These are phyloP conservation scores for Acleris holmiana DNA, from an alignment of 2,888 invertebrate species.

Conservation along the genomic window DNA sequence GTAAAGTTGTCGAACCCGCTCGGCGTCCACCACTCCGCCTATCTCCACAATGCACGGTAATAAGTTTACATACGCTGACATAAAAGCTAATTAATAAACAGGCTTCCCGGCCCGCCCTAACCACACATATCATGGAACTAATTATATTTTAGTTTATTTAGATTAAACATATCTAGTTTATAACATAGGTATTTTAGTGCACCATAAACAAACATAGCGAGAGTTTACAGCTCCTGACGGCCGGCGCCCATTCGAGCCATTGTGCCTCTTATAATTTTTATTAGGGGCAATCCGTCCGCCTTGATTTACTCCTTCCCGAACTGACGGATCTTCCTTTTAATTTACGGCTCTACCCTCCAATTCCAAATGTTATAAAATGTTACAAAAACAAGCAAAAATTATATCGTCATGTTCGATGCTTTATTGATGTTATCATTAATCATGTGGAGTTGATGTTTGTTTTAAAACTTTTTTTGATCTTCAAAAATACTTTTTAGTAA, in stretches of 20 bases:
- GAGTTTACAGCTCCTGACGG: slow-evolving; percentile 81
- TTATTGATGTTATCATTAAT: slow-evolving; percentile 36
- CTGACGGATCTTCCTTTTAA: slow-evolving; percentile 83
- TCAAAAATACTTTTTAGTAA: neutral
- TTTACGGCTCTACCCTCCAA: slow-evolving; percentile 80
- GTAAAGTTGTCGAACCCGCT: slow-evolving; percentile 39
- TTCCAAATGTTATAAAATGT: slow-evolving; percentile 76
- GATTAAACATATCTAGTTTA: slow-evolving; percentile 84
- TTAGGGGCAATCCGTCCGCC: slow-evolving; percentile 83
- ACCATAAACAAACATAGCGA: slow-evolving; percentile 83
- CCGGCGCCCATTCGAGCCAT: slow-evolving; percentile 78
- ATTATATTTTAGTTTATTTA: slow-evolving; percentile 81
- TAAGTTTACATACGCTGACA: slow-evolving; percentile 46
- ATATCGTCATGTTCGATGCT: slow-evolving; percentile 56
- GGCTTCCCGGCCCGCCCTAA: slow-evolving; percentile 50
- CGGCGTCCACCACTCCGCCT: slow-evolving; percentile 26
- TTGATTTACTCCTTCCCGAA: slow-evolving; percentile 84
- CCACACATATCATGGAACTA: slow-evolving; percentile 75
- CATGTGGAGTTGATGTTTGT: slow-evolving; percentile 7
- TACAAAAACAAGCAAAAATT: slow-evolving; percentile 81
- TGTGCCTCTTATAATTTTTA: slow-evolving; percentile 85
- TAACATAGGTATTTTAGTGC: slow-evolving; percentile 81
- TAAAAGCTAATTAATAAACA: slow-evolving; percentile 61
- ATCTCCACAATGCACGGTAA: slow-evolving; percentile 37
- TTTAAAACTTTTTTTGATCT: neutral